Evolutionary conservation across 1,140 invertebrate genomes (phyloP), one percentile per base, ranked within the genome.

Genomic region (Xylocopa sonorina): DNA sequence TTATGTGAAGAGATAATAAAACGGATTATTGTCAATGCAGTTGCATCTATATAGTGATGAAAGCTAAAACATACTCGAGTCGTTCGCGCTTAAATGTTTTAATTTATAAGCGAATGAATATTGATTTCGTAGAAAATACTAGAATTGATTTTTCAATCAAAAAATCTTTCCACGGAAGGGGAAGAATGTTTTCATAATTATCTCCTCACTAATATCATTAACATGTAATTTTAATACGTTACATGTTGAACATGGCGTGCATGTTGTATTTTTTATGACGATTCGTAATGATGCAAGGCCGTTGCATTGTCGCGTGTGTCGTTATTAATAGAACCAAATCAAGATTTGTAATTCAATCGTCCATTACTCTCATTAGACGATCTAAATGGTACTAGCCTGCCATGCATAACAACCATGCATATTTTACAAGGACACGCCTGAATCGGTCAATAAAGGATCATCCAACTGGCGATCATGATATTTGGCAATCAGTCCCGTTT

Each of bases 281-380:
- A 48, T 63, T 5, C 12, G 34, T 5, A 3, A 14, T 48, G 27
- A 58, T 43, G 41, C 32, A 41, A 41, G 14, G 10, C 12, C n/a
- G 21, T 51, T 27, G 51, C 51, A 57, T 46, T 24, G 2, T 14
- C 18, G 41, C 58, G 29, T 12, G 16, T 50, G 24, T 24, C 4
- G 46, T 50, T 71, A 78, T 51, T 71, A 60, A 78, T 78, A 62
- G 55, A 50, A 60, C 6, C 34, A 38, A 41, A 18, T 4, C 43
- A 51, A 29, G 3, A 51, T 62, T 51, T 58, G 66, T 51, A 62
- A 50, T 32, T 50, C 46, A 43, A 62, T 48, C 60, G 18, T 0
- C 55, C 27, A 38, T 32, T 50, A 32, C 12, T 43, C 3, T 32
- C 29, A 66, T 57, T 41, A 60, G 3, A 29, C 46, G 67, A 14